Evolutionary conservation across 1,140 invertebrate genomes (phyloP).

Genomic region (Drosophila lini): DNA sequence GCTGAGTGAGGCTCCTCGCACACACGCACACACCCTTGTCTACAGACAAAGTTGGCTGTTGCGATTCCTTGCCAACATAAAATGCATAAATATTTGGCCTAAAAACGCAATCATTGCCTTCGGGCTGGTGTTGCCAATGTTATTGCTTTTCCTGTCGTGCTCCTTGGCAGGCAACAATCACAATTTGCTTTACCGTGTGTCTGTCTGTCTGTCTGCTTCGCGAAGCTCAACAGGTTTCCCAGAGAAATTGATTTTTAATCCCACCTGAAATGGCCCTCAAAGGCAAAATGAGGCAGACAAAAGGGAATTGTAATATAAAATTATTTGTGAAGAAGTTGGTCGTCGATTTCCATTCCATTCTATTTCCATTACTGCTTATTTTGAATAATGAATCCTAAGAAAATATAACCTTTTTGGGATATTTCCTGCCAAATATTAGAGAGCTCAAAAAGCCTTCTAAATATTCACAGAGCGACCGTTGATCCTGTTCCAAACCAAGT

Average conservation of each 20-base stretch:
- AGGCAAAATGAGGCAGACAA: background rate
- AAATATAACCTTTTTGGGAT: background rate
- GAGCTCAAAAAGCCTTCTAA: background rate
- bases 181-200: conserved; percentile 30
- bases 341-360: background rate
- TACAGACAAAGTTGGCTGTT: conserved; percentile 1
- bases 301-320: background rate
- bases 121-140: conserved; percentile 17
- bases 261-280: conserved; percentile 15
- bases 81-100: conserved; percentile 62
- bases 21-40: conserved; percentile 32
- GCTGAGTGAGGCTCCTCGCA: conserved; percentile 47
- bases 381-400: background rate
- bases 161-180: conserved; percentile 28
- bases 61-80: conserved; percentile 25
- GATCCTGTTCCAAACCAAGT: conserved; percentile 95
- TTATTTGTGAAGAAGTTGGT: background rate
- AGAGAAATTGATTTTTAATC: conserved; percentile 46
- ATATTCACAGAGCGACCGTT: conserved; percentile 89
- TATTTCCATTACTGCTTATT: no score
- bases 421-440: background rate
- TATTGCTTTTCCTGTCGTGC: conserved; percentile 25
- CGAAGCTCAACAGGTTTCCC: conserved; percentile 51
- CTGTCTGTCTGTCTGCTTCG: conserved; percentile 12
- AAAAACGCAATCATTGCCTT: conserved; percentile 56